These are phyloP conservation scores for Ctenochaetus hawaiiensis DNA, from an alignment of 2,797 vertebrate genomes.

Conservation along the genomic window DNA sequence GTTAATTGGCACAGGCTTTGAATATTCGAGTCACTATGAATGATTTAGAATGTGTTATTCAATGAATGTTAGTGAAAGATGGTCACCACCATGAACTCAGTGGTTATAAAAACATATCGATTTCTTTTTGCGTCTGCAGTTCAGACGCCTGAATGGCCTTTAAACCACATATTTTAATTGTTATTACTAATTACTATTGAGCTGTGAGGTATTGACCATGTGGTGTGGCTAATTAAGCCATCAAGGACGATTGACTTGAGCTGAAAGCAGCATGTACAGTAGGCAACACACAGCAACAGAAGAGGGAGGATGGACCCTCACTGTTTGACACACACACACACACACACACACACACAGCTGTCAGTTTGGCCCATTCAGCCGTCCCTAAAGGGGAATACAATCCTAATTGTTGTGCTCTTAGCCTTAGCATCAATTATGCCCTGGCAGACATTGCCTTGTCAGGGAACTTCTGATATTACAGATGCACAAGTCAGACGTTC, in stretches of 20 bases:
- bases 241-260: conserved; percentile 68
- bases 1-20: conserved; percentile 17
- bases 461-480: conserved; percentile 38
- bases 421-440: conserved; percentile 63
- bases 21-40: conserved; percentile 24
- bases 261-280: conserved; percentile 62
- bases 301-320: conserved; percentile 42
- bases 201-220: conserved; percentile 66
- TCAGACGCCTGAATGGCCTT: conserved; percentile 31
- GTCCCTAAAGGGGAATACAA: conserved; percentile 57
- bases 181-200: conserved; percentile 72
- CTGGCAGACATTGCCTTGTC: conserved; percentile 45
- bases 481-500: conserved; percentile 34
- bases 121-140: conserved; percentile 4
- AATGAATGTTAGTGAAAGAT: background rate
- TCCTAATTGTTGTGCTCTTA: conserved; percentile 61
- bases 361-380: conserved; percentile 52
- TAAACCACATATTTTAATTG: conserved; percentile 22
- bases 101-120: background rate
- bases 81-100: conserved; percentile 1
- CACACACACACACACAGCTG: conserved; percentile 23
- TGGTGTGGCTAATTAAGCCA: conserved; percentile 74
- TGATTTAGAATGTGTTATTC: conserved; percentile 16
- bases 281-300: conserved; percentile 45
- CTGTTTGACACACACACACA: conserved; percentile 35